phyloP scores from a whole-genome alignment of 2,113 vertebrate species.

The Casuarius casuarius region DNA sequence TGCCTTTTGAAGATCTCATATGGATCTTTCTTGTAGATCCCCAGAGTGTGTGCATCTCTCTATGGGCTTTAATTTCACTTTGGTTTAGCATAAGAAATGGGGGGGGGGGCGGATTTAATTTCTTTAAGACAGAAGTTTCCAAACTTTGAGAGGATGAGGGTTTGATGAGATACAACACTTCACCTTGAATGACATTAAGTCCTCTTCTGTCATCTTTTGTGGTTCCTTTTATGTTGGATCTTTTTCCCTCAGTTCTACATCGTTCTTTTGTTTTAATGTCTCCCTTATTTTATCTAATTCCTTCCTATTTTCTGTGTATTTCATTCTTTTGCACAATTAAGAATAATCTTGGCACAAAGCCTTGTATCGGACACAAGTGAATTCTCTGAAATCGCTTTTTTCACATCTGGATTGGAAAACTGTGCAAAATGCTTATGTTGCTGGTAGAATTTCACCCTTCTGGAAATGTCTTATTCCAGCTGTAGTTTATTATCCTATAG shows the following conservation, averaged over 20 bases:
- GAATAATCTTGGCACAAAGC: neutral
- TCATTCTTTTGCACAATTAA: neutral
- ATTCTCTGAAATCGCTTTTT: neutral
- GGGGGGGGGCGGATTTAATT: neutral
- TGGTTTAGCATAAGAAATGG: neutral
- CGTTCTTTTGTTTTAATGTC: neutral
- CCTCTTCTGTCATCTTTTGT: neutral
- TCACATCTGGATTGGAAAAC: conserved; percentile 44
- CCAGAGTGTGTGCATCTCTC: neutral
- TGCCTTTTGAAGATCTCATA: neutral
- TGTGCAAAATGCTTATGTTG: neutral
- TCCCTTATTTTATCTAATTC: neutral
- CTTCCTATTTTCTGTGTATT: neutral
- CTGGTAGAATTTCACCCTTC: conserved; percentile 25
- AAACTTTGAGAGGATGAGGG: neutral
- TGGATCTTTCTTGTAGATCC: neutral
- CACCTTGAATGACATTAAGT: neutral
- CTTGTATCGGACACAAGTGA: neutral
- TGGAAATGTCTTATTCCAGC: conserved; percentile 61
- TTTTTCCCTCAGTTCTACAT: neutral
- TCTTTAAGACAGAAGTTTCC: neutral
- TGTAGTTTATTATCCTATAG: conserved; percentile 55
- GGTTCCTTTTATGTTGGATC: conserved; percentile 2
- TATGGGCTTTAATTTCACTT: neutral
- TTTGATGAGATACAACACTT: neutral